A percentile compares a stretch with the other conserved stretches of the same genome.
Evolutionary conservation across 30 jellyfish, hydroid and myxozoan genomes (phyloP).

Genomic region (Chrysaora quinquecirrha): DNA sequence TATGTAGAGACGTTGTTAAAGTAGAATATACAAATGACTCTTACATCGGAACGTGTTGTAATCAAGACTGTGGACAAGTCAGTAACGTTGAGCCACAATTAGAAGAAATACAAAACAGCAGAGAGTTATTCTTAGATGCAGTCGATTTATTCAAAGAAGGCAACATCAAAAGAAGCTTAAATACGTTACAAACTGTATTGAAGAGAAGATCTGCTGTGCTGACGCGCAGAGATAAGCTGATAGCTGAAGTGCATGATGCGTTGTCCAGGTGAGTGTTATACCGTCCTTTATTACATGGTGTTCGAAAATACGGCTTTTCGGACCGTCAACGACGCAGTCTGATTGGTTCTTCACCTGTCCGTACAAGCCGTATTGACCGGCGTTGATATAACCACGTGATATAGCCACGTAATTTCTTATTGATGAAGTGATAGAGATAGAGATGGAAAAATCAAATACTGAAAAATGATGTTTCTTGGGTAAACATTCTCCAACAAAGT

Average conservation of each 20-base stretch:
- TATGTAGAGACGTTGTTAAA: constrained; percentile 54
- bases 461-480: too few relatives aligned
- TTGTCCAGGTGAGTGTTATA: constrained; percentile 61
- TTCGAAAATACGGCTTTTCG: too few relatives aligned
- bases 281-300: too few relatives aligned
- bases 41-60: constrained; percentile 46
- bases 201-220: constrained; percentile 51
- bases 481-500: too few relatives aligned
- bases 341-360: too few relatives aligned
- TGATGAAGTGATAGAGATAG: too few relatives aligned
- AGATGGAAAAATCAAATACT: too few relatives aligned
- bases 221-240: constrained; percentile 37
- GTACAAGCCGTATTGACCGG: too few relatives aligned
- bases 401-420: too few relatives aligned
- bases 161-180: constrained; percentile 48
- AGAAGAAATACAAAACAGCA: constrained; percentile 42
- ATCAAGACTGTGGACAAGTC: constrained; percentile 47
- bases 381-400: too few relatives aligned
- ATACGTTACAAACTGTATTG: constrained; percentile 50
- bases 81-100: constrained; percentile 31
- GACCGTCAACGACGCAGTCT: too few relatives aligned
- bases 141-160: constrained; percentile 61
- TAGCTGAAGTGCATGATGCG: constrained; percentile 84
- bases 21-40: constrained; percentile 28
- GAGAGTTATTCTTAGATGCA: constrained; percentile 69